A percentile compares a stretch with the other conserved stretches of the same genome.
Evolutionary conservation across 2,888 invertebrate genomes (phyloP).

Genomic region (Psylliodes chrysocephalus): DNA sequence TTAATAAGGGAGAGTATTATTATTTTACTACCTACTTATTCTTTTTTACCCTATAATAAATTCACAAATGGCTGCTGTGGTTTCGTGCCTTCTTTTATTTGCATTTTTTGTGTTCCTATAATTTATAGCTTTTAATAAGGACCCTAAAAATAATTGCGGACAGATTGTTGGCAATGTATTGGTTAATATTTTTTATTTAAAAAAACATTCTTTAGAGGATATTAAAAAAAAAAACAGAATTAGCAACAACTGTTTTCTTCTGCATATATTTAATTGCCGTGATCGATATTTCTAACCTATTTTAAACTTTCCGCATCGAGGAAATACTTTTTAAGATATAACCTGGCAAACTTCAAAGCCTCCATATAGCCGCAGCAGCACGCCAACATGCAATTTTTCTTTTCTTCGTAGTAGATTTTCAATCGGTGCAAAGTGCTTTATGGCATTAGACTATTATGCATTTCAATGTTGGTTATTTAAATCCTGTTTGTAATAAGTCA

Average conservation of each 20-base stretch:
- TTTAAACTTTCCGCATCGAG: conserved; percentile 9
- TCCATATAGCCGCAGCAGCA: neutral
- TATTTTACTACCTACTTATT: conserved; percentile 20
- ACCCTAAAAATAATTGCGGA: neutral
- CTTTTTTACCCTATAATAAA: conserved; percentile 18
- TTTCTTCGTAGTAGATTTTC: conserved; percentile 21
- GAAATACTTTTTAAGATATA: neutral
- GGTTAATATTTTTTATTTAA: neutral
- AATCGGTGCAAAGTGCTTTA: conserved; percentile 21
- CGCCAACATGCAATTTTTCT: conserved; percentile 23
- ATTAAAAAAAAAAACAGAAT: too few species aligned
- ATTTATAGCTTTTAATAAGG: conserved; percentile 14
- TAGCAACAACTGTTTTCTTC: neutral
- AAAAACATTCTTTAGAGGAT: too few species aligned
- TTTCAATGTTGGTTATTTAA: conserved; percentile 5
- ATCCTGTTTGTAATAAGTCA: conserved; percentile 10
- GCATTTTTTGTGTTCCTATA: conserved; percentile 8
- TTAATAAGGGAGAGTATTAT: conserved; percentile 15
- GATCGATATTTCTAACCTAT: conserved; percentile 8
- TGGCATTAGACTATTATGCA: neutral
- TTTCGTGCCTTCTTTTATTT: conserved; percentile 16
- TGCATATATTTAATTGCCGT: neutral
- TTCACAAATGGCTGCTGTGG: conserved; percentile 11
- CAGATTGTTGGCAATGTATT: neutral
- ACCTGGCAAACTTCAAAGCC: conserved; percentile 4